A percentile compares a stretch with the other conserved stretches of the same genome.
Evolutionary conservation across 2,888 invertebrate species (phyloP).

Genomic region (Dicyrtoma fusca): DNA sequence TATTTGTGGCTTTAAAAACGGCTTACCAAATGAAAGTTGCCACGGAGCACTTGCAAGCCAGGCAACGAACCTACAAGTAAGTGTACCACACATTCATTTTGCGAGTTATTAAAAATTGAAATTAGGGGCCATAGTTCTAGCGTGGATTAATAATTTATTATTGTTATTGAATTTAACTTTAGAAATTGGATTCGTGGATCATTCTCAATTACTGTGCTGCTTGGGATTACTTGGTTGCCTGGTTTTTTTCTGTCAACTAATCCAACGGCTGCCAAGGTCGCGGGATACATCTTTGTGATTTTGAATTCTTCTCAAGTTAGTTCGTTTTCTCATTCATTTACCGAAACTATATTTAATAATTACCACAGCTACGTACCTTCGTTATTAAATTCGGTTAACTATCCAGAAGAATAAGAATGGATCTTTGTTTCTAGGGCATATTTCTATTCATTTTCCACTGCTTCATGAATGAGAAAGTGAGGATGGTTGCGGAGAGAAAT

Average conservation of each 20-base stretch:
- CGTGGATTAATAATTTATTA: not conserved
- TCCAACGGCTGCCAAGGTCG: conserved; percentile 7
- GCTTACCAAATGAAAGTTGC: conserved; percentile 48
- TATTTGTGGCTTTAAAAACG: conserved; percentile 53
- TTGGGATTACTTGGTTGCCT: conserved; percentile 42
- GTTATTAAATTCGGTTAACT: too few relatives aligned
- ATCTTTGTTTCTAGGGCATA: conserved; percentile 51
- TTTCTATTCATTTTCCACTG: conserved; percentile 54
- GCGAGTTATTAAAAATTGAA: too few relatives aligned
- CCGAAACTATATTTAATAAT: not conserved
- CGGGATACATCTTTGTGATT: conserved; percentile 37
- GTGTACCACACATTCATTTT: too few relatives aligned
- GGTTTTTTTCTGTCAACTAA: conserved; percentile 36
- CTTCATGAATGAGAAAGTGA: conserved; percentile 52
- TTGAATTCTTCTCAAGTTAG: conserved; percentile 46
- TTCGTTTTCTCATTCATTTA: not conserved
- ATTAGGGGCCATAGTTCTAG: too few relatives aligned
- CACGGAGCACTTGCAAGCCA: conserved; percentile 21
- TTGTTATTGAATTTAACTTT: not conserved
- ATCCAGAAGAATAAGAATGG: too few relatives aligned
- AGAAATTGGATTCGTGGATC: conserved; percentile 40
- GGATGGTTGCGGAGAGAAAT: conserved; percentile 42
- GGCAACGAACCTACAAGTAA: conserved; percentile 46
- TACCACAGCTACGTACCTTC: not conserved
- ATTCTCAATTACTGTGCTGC: conserved; percentile 36